A percentile compares a stretch with the other conserved stretches of the same genome.
phyloP scores from a whole-genome alignment of 1,140 invertebrate species.

The Rhopalosiphum padi region DNA sequence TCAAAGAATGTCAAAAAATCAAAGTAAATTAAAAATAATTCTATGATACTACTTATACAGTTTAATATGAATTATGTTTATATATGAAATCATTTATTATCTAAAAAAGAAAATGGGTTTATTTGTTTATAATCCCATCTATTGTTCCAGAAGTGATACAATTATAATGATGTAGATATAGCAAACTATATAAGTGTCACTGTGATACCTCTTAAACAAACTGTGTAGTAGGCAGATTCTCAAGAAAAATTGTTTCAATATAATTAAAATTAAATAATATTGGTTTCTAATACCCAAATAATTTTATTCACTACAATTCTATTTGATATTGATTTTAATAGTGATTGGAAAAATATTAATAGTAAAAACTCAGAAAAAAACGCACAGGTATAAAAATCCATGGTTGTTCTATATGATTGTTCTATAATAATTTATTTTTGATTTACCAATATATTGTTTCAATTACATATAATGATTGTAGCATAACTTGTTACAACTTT shows the following conservation, averaged over 20 bases:
- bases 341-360: too few species aligned
- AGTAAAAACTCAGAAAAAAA: too few species aligned
- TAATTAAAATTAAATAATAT: neutral
- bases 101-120: neutral
- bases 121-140: neutral
- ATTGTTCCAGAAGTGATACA: neutral
- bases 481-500: too few species aligned
- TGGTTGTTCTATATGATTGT: too few species aligned
- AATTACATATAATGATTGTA: too few species aligned
- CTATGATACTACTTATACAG: neutral
- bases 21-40: neutral
- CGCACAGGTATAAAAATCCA: too few species aligned
- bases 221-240: neutral
- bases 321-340: neutral
- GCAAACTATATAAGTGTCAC: neutral
- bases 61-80: neutral
- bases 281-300: neutral
- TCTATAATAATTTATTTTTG: too few species aligned
- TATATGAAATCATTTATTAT: neutral
- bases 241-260: neutral
- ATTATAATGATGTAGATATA: neutral
- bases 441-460: too few species aligned
- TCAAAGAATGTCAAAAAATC: slow-evolving; percentile 33
- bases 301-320: neutral
- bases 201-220: neutral